Evolutionary conservation across 2,888 invertebrate species (phyloP).

Genomic region (Thecocarcelia acutangulata): DNA sequence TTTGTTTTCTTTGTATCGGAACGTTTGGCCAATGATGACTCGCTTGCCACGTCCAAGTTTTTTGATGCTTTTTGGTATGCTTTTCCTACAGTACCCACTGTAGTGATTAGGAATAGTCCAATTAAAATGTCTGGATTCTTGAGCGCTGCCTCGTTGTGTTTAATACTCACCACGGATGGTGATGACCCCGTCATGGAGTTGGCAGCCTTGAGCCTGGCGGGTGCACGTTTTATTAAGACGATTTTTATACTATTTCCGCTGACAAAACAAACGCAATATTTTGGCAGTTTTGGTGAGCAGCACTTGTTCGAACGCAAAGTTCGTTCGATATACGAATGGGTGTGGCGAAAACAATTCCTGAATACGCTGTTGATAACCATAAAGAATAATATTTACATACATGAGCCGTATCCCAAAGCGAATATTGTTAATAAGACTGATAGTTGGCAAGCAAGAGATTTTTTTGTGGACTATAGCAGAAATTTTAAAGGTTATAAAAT

Average conservation of each 20-base stretch:
- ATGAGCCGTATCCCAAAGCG: conserved; percentile 73
- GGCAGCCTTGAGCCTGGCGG: conserved; percentile 71
- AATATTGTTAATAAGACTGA: conserved; percentile 72
- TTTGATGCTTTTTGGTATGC: conserved; percentile 70
- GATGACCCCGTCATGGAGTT: conserved; percentile 76
- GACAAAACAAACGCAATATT: conserved; percentile 46
- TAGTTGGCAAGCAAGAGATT: conserved; percentile 71
- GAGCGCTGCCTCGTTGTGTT: conserved; percentile 73
- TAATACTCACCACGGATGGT: conserved; percentile 73
- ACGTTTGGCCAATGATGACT: conserved; percentile 68
- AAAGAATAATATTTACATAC: conserved; percentile 71
- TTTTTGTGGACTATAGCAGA: conserved; percentile 66
- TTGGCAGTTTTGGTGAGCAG: conserved; percentile 51
- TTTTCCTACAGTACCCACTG: conserved; percentile 72
- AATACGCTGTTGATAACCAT: conserved; percentile 73
- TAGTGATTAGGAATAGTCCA: conserved; percentile 67
- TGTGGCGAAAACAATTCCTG: conserved; percentile 74
- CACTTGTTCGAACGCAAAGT: conserved; percentile 60
- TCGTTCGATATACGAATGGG: conserved; percentile 71
- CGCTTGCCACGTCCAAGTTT: conserved; percentile 66
- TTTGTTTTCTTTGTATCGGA: conserved; percentile 76
- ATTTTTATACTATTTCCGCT: conserved; percentile 74
- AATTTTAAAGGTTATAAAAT: conserved; percentile 74
- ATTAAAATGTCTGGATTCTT: conserved; percentile 71
- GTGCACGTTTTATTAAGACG: conserved; percentile 74